Evolutionary conservation across 2,797 vertebrate species (phyloP).

Genomic region (Odontamblyopus lacepedii): DNA sequence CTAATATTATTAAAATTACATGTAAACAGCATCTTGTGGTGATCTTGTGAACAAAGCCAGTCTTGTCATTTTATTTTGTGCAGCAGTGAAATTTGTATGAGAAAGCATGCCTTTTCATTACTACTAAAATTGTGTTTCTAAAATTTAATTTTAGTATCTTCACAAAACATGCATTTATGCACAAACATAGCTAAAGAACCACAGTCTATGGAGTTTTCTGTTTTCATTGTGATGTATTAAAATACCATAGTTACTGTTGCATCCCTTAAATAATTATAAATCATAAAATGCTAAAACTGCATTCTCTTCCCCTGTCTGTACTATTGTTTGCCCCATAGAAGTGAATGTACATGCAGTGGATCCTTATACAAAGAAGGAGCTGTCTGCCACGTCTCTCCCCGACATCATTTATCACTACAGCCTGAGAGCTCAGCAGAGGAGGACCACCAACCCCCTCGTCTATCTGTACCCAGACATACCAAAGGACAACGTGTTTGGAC

Average conservation of each 20-base stretch:
- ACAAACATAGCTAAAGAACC: too few relatives aligned
- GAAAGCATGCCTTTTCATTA: too few relatives aligned
- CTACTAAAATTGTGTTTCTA: too few relatives aligned
- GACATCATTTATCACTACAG: conserved; percentile 85
- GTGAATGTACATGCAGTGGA: conserved; percentile 81
- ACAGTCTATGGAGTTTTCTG: neutral
- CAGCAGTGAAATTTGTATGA: too few relatives aligned
- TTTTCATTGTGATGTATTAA: neutral
- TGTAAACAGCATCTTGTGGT: too few relatives aligned
- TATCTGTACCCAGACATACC: conserved; percentile 88
- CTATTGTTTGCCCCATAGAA: conserved; percentile 36
- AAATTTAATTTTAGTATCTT: too few relatives aligned
- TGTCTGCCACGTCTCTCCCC: conserved; percentile 77
- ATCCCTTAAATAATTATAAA: neutral
- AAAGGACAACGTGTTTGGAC: conserved; percentile 84
- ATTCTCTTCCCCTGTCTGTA: too few relatives aligned
- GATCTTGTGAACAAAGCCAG: too few relatives aligned
- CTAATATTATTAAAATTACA: too few relatives aligned
- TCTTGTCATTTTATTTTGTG: too few relatives aligned
- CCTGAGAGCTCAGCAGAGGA: conserved; percentile 76
- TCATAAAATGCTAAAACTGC: neutral
- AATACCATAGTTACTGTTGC: too few relatives aligned
- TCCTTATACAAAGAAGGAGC: conserved; percentile 88
- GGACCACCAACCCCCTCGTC: conserved; percentile 82
- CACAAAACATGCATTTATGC: too few relatives aligned